Evolutionary conservation across 2,888 invertebrate genomes (phyloP), one percentile per base, ranked within the genome.

Genomic region (Drosophila anomalata): DNA sequence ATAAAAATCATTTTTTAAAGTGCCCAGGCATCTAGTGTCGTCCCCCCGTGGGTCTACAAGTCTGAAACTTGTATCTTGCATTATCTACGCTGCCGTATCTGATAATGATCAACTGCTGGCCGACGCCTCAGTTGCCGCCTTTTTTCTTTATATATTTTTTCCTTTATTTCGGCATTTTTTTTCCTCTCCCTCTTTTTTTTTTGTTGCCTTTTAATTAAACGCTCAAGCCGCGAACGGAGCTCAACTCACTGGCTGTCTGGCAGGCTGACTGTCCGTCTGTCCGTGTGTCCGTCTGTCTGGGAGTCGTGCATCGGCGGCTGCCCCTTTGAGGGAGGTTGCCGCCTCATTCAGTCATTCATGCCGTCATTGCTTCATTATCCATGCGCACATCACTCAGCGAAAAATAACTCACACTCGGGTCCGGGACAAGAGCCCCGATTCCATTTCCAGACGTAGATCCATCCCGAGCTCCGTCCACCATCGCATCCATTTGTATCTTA

Each of bases 181-280:
- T 33, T 51, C 36, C 22, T 11, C 8, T 29, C 26, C 31, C 33
- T 17, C 39, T 41, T 48, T 46, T 68, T 67, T 66, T 67, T 59
- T 29, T 29, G 58, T 58, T 69, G 76, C 78, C 67, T 87, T 87
- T 87, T 87, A 87, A 87, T 87, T 87, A 87, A 87, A 77, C 79
- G 75, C 73, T 66, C 69, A 73, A 79, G 86, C 87, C 87, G 87
- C 81, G 22, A 72, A 65, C 52, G 44, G 26, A 50, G 65, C 68
- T 60, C 60, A 58, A 47, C 48, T 53, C 53, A 44, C 63, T 51
- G 48, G 51, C 22, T 44, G 71, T 66, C 61, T 76, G 79, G 67
- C 41, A 73, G 72, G 69, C 54, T 58, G 60, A 59, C 66, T 65
- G 47, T 24, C 41, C 33, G 48, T 39, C 20, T 36, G 70, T 62